Conservation (phyloP, 2,113 vertebrate species). For the Zapornia atra region DNA sequence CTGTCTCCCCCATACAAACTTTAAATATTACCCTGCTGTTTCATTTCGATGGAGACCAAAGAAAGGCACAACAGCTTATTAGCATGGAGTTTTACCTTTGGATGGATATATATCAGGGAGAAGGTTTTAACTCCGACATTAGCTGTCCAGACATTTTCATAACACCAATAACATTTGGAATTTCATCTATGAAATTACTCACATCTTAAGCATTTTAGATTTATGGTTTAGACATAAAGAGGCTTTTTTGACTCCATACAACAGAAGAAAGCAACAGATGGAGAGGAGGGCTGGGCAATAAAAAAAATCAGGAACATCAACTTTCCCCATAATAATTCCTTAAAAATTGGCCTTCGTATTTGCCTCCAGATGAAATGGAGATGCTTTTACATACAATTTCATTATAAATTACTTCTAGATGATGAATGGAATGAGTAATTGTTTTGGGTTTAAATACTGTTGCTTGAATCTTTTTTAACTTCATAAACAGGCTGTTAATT, state of each 20-base stretch:
- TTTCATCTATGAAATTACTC: constrained; percentile 41
- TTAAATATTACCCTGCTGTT: constrained; percentile 53
- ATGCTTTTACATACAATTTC: background rate
- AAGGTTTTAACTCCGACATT: constrained; percentile 48
- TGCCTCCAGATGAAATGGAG: constrained; percentile 19
- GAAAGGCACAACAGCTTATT: constrained; percentile 50
- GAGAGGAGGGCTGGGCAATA: constrained; percentile 7
- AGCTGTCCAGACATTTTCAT: constrained; percentile 66
- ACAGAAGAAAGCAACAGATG: constrained; percentile 59
- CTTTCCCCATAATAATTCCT: background rate
- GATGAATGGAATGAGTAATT: background rate
- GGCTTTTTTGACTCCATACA: constrained; percentile 16
- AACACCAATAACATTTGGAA: constrained; percentile 48
- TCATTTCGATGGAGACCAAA: constrained; percentile 44
- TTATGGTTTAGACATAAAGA: constrained; percentile 15
- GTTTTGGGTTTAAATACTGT: background rate
- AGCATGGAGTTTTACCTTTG: constrained; percentile 30
- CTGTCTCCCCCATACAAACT: constrained; percentile 52
- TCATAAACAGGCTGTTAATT: background rate
- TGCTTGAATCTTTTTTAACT: background rate
- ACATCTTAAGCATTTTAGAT: constrained; percentile 6
- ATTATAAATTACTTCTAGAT: background rate
- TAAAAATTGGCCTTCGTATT: background rate
- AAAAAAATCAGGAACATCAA: background rate
- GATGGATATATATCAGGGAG: constrained; percentile 52